Base-by-base conservation (phyloP, 2,888 invertebrate species). In the Leptarthrus brevirostris region DNA sequence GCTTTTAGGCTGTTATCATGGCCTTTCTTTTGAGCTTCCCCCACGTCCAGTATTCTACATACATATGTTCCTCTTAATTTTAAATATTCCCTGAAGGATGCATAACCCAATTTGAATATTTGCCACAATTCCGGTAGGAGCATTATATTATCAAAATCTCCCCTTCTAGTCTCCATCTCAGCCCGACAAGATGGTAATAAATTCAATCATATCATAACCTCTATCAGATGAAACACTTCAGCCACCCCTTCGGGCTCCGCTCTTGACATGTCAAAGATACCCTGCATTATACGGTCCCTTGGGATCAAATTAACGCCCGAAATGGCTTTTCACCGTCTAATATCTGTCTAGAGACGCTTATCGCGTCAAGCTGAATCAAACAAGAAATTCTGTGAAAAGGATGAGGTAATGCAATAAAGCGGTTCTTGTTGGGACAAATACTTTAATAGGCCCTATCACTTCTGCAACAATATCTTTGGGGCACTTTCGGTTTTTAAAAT, bases 251-350 rank as follows among this genome's bases (percentile, higher is more conserved):
- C 26, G 34, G 18, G 5, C 24, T 54, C 14, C 12, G 4, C 30
- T 69, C 69, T 34, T 18, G 69, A 49, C 52, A 69, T 69, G 52
- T 69, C 69, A 52, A 52, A 69, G 49, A 52, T 69, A 52, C 52
- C 34, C 69, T 26, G 34, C 49, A 69, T 69, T 69, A 69, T 24
- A n/a, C 47, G 58, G 69, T 77, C 79, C 72, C 78, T 18, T 3
- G 79, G 78, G 79, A 78, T 74, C 78, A 78, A 79, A 79, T 79
- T 79, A 79, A 77, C 79, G 76, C 76, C 75, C 49, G 73, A 78
- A 79, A 78, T 79, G 78, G 78, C 77, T 77, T 78, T 78, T 77
- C 78, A 78, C 76, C 78, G 71, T 66, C 30, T 70, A 71, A 71
- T 73, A 74, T 74, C 75, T 56, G 20, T 58, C 54, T 26, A 26